Percentiles rank a stretch among this genome's conserved stretches.
Evolutionary conservation across 2,888 invertebrate genomes (phyloP).

Genomic region (Cephus rjabovi): DNA sequence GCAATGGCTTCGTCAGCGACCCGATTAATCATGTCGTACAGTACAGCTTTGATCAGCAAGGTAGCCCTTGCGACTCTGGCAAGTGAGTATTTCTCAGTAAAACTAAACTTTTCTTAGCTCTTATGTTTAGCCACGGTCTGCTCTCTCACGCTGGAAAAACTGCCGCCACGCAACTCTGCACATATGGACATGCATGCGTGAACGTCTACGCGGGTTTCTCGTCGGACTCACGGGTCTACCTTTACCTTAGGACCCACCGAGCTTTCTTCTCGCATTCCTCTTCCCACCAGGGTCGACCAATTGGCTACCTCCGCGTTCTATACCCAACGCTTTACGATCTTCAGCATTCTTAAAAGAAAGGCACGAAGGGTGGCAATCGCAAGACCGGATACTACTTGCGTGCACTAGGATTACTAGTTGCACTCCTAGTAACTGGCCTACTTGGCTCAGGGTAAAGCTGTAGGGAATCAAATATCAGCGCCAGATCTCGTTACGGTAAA

Average conservation of each 20-base stretch:
- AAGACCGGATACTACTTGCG: background rate
- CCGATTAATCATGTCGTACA: conserved; percentile 82
- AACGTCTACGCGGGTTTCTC: background rate
- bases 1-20: conserved; percentile 90
- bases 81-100: conserved; percentile 71
- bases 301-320: background rate
- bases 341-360: background rate
- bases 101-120: background rate
- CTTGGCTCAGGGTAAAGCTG: background rate
- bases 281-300: background rate
- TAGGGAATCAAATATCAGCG: conserved; percentile 48
- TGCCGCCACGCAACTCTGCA: background rate
- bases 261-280: background rate
- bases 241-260: background rate
- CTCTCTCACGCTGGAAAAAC: background rate
- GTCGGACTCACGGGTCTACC: background rate
- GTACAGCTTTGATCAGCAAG: conserved; percentile 81
- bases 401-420: background rate
- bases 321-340: background rate
- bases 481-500: conserved; percentile 47
- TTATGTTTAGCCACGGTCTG: background rate
- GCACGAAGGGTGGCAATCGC: background rate
- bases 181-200: background rate
- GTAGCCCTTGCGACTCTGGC: conserved; percentile 81
- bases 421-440: background rate